Percentiles rank a stretch among this genome's conserved stretches.
phyloP scores from a whole-genome alignment of 2,888 invertebrate genomes.

The Tribolium freemani region DNA sequence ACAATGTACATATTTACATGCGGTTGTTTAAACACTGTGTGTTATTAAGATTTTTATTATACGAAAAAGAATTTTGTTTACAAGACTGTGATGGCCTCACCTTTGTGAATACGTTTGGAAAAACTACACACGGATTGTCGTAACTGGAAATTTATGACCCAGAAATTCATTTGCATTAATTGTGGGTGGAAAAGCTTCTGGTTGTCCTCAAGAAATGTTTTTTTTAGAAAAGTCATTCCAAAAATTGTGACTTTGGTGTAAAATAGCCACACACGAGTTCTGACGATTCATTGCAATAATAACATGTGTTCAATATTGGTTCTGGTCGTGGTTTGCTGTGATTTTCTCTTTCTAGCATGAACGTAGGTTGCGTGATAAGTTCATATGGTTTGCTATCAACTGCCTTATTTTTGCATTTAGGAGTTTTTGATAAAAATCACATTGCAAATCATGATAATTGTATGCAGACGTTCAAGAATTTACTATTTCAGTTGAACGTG shows the following conservation, averaged over 20 bases:
- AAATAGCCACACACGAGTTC: not conserved
- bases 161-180: conserved; percentile 1
- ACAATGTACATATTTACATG: conserved; percentile 31
- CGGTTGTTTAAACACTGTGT: conserved; percentile 21
- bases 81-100: conserved; percentile 1
- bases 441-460: too few species aligned
- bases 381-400: too few species aligned
- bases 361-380: too few species aligned
- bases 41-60: conserved; percentile 33
- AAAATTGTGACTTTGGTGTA: not conserved
- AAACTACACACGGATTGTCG: conserved; percentile 2
- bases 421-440: too few species aligned
- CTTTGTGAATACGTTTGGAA: not conserved
- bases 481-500: too few species aligned
- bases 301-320: too few species aligned
- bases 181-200: conserved; percentile 8
- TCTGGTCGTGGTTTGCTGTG: too few species aligned
- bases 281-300: not conserved
- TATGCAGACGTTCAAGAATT: too few species aligned
- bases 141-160: conserved; percentile 2
- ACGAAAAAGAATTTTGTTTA: conserved; percentile 9
- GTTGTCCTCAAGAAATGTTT: not conserved
- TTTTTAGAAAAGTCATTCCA: not conserved
- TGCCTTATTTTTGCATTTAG: too few species aligned
- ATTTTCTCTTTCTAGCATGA: too few species aligned